A percentile compares a stretch with the other conserved stretches of the same genome.
These are phyloP conservation scores for Gerris lacustris DNA, from an alignment of 2,888 invertebrate genomes.

Conservation along the genomic window DNA sequence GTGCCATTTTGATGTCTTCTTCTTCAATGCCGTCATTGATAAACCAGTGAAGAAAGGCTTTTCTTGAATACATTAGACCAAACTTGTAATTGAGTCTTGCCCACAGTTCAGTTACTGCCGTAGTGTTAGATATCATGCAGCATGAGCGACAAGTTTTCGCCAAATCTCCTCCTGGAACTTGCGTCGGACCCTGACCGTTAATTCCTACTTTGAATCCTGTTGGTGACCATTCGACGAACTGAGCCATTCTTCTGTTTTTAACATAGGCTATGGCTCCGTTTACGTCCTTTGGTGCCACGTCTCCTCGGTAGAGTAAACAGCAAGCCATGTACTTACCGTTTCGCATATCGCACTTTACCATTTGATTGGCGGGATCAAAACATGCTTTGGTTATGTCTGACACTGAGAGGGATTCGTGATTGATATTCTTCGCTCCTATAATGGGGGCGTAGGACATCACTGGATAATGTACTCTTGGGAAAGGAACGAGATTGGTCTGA, in stretches of 20 bases:
- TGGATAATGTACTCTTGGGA: conserved; percentile 84
- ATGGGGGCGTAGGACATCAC: conserved; percentile 59
- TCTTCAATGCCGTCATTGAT: conserved; percentile 22
- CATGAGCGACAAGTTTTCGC: conserved; percentile 13
- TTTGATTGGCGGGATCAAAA: conserved; percentile 80
- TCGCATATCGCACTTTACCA: conserved; percentile 75
- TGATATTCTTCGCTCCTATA: conserved; percentile 58
- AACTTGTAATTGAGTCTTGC: conserved; percentile 20
- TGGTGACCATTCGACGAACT: conserved; percentile 89
- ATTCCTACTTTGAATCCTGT: conserved; percentile 70
- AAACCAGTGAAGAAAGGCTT: conserved; percentile 23
- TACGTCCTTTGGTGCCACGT: conserved; percentile 81
- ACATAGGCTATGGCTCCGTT: conserved; percentile 72
- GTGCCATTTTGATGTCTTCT: conserved; percentile 20
- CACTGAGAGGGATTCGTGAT: conserved; percentile 62
- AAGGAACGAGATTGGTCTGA: conserved; percentile 70
- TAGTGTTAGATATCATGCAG: conserved; percentile 22
- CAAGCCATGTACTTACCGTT: conserved; percentile 83
- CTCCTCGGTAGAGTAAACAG: conserved; percentile 74
- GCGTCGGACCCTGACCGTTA: conserved; percentile 17
- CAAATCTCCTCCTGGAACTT: conserved; percentile 18
- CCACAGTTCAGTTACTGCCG: conserved; percentile 20
- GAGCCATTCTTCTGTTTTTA: conserved; percentile 61
- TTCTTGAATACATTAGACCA: conserved; percentile 24
- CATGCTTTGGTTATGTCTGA: conserved; percentile 42